Percentiles rank a stretch among this genome's conserved stretches.
Conservation (phyloP, 2,888 invertebrate species). For the Xestia c-nigrum region DNA sequence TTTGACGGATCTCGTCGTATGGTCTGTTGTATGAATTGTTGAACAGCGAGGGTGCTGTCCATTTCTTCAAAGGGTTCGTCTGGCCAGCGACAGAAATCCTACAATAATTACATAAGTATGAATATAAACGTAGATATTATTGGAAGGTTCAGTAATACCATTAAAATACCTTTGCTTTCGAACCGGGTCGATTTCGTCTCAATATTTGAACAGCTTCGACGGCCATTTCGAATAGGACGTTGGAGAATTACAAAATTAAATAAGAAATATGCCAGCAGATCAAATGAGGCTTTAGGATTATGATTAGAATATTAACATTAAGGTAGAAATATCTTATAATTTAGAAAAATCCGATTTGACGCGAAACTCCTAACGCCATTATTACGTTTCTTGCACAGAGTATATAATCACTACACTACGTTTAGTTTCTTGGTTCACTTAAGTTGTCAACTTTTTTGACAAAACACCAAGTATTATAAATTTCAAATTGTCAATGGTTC, state of each 20-base stretch:
- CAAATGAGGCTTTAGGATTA: not conserved
- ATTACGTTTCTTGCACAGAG: constrained; percentile 40
- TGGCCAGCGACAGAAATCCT: constrained; percentile 99
- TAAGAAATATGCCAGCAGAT: not conserved
- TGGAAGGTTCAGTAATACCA: not conserved
- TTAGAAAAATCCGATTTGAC: constrained; percentile 26
- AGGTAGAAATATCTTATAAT: constrained; percentile 2
- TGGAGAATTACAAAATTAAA: not conserved
- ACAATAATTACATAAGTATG: constrained; percentile 37
- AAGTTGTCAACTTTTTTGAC: constrained; percentile 37
- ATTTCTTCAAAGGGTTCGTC: constrained; percentile 99
- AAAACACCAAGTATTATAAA: too few relatives aligned
- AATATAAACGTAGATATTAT: not conserved
- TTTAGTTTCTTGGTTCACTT: too few relatives aligned
- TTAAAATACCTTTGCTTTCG: constrained; percentile 94
- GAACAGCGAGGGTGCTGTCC: constrained; percentile 99
- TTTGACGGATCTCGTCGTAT: constrained; percentile 98
- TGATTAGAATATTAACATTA: not conserved
- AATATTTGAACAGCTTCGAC: constrained; percentile 94
- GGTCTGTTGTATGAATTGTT: constrained; percentile 99
- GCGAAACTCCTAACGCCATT: constrained; percentile 39
- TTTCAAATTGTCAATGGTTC: not conserved
- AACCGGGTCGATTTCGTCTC: constrained; percentile 97
- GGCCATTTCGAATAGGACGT: constrained; percentile 91
- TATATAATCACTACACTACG: too few relatives aligned